These are phyloP conservation scores for Catalaphyllia jardinei DNA, from an alignment of 64 coral and sea anemone species.

Conservation along the genomic window DNA sequence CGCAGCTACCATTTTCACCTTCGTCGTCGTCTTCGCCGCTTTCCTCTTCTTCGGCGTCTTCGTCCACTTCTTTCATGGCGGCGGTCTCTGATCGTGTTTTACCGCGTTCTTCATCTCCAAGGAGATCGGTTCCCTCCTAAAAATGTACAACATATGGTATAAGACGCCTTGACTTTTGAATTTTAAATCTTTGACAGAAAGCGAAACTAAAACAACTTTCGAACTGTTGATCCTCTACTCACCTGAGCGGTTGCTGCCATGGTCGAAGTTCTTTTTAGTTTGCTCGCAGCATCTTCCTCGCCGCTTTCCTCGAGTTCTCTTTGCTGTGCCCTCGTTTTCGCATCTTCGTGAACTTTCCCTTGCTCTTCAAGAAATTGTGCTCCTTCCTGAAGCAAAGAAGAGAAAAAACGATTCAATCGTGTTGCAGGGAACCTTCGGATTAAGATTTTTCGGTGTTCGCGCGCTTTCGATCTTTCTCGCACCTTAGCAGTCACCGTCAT, in stretches of 20 bases:
- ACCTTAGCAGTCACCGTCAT: conserved; percentile 91
- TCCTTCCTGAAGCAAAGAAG: conserved; percentile 54
- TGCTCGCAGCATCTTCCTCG: conserved; percentile 23
- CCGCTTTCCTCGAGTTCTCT: conserved; percentile 55
- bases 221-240: background rate
- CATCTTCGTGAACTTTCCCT: conserved; percentile 51
- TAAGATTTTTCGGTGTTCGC: background rate
- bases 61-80: conserved; percentile 51
- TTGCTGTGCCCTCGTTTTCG: conserved; percentile 67
- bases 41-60: conserved; percentile 19
- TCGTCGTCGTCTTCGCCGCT: conserved; percentile 22
- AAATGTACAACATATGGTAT: background rate
- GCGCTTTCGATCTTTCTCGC: conserved; percentile 20
- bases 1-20: conserved; percentile 26
- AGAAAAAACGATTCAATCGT: background rate
- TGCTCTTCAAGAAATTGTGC: conserved; percentile 66
- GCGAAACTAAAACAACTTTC: conserved; percentile 9
- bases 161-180: background rate
- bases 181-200: conserved; percentile 9
- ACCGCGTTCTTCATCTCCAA: conserved; percentile 68
- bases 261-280: conserved; percentile 62
- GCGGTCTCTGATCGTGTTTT: conserved; percentile 79
- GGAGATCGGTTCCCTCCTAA: conserved; percentile 66
- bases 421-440: background rate
- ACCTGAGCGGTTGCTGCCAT: conserved; percentile 72